A percentile compares a stretch with the other conserved stretches of the same genome.
Conservation (phyloP, 2,797 vertebrate genomes). For the Paramormyrops hopkinsi region DNA sequence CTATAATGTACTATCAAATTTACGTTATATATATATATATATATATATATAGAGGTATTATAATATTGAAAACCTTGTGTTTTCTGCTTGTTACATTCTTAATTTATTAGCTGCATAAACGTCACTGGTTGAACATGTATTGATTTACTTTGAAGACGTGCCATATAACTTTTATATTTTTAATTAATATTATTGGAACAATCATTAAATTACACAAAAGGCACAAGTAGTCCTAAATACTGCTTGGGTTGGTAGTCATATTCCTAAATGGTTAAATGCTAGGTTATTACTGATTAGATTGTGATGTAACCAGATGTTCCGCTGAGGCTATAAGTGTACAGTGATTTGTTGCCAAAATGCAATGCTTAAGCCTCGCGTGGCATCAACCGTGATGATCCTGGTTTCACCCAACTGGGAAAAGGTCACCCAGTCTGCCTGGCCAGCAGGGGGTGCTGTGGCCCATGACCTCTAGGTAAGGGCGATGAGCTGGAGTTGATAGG, state of each 20-base stretch:
- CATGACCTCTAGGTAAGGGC: not conserved
- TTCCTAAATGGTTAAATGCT: constrained; percentile 1
- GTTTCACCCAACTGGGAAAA: not conserved
- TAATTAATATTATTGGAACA: not conserved
- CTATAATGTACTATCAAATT: not conserved
- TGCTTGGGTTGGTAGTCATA: not conserved
- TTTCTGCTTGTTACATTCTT: constrained; percentile 8
- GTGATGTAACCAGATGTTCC: not conserved
- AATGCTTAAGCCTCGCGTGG: not conserved
- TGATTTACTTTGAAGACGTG: not conserved
- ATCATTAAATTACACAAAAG: not conserved
- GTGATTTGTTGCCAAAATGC: not conserved
- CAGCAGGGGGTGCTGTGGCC: not conserved
- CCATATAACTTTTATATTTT: constrained; percentile 11
- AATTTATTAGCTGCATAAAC: constrained; percentile 8
- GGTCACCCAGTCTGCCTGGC: not conserved
- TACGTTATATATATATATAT: constrained; percentile 9
- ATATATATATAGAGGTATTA: constrained; percentile 21
- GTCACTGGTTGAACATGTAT: not conserved
- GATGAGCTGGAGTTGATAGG: not conserved
- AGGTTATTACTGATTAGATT: not conserved
- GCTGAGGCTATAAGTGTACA: not conserved
- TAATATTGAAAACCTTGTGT: constrained; percentile 20
- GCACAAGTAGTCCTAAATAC: not conserved
- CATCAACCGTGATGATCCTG: not conserved